phyloP scores from a whole-genome alignment of 2,797 vertebrate genomes.

The Tamandua tetradactyla region DNA sequence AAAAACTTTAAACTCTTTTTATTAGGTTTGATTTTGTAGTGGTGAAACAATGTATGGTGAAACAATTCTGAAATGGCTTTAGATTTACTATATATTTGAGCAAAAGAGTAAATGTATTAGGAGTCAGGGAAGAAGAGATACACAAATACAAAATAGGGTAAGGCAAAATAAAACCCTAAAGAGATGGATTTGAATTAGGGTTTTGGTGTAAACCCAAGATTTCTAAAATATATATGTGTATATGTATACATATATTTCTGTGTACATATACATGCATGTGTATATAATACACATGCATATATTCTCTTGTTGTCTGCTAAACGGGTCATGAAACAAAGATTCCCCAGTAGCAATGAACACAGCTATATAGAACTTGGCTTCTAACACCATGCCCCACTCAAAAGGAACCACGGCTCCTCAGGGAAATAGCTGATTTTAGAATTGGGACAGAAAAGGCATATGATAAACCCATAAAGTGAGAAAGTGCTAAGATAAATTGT shows the following conservation, averaged over 20 bases:
- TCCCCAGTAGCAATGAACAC: background rate
- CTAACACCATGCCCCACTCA: background rate
- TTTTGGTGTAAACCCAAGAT: background rate
- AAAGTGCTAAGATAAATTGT: too few species aligned
- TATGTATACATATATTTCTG: background rate
- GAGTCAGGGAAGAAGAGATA: background rate
- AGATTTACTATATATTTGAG: background rate
- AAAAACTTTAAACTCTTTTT: background rate
- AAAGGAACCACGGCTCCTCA: background rate
- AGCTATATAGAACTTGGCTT: background rate
- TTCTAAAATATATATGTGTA: background rate
- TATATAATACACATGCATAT: background rate
- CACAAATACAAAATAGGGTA: background rate
- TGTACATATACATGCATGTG: background rate
- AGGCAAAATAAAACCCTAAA: too few species aligned
- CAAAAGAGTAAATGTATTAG: background rate
- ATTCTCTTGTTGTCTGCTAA: background rate
- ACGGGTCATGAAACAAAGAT: background rate
- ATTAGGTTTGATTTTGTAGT: background rate
- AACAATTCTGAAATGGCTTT: conserved; percentile 19
- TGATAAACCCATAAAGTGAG: too few species aligned
- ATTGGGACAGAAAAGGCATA: background rate
- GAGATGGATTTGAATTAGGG: too few species aligned
- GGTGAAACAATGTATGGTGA: background rate
- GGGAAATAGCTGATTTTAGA: too few species aligned